Evolutionary conservation across 1,140 invertebrate species (phyloP), one percentile per base, ranked within the genome.

Genomic region (Ips typographus): DNA sequence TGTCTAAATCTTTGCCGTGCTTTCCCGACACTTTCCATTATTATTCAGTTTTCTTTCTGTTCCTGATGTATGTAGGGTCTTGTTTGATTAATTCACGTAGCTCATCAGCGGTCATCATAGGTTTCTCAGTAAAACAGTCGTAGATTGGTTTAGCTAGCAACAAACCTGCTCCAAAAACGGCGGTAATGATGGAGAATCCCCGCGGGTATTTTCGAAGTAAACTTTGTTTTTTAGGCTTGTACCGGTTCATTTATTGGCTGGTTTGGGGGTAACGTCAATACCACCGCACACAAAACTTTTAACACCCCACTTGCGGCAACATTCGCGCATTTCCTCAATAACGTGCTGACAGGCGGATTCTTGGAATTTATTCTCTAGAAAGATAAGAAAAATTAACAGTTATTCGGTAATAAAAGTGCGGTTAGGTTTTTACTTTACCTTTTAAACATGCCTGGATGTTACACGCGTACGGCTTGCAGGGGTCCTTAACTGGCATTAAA

Each of bases 1-100:
- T 88, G 87, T 66, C 84, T 84, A 47, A 94, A 81, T 75, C 92
- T 83, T 53, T 85, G 80, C 76, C 85, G 88, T 0, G 92, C 91
- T 81, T 86, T 90, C 51, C 84, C 84, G 3, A 94, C 90, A 40
- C 91, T 85, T 79, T 94, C 93, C 92, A 95, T 94, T 42, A 5
- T 57, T 62, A 22, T 44, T 57, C 49, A 62, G 8, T 66, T 73
- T 70, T 36, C 7, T 44, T 57, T 38, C 71, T 60, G 47, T 59
- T 56, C 3, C 72, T 52, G 61, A 49, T 2, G 44, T 71, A 72
- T 51, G 71, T 68, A 2, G 6, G 37, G n/a, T 55, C 52, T 3
- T 1, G 1, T 49, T 22, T 49, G 2, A 49, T 49, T 6, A 8
- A 49, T 22, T 49, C 52, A 36, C 52, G n/a, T 2, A 7, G 3